Conservation (phyloP, 2,797 vertebrate species). For the Eulemur rubriventer region DNA sequence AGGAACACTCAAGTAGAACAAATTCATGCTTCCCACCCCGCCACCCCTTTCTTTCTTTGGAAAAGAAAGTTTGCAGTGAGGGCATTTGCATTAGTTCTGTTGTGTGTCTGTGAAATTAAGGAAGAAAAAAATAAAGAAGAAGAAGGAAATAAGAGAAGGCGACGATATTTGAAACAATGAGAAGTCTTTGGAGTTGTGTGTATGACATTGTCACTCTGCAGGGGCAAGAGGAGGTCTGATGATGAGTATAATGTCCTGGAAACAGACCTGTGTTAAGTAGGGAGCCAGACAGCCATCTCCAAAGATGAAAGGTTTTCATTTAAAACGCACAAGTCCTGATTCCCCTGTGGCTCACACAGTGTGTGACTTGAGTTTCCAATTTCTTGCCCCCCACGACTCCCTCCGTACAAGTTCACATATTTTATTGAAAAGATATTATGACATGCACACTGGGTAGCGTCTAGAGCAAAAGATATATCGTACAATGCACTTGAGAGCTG, state of each 20-base stretch:
- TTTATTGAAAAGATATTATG: slow-evolving; percentile 79
- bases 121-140: neutral
- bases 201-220: neutral
- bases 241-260: slow-evolving; percentile 61
- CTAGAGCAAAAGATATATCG: slow-evolving; percentile 58
- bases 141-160: slow-evolving; percentile 36
- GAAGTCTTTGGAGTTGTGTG: slow-evolving; percentile 25
- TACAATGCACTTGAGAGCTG: slow-evolving; percentile 50
- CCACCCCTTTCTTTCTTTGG: neutral
- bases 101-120: slow-evolving; percentile 38
- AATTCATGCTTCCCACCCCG: neutral
- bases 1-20: slow-evolving; percentile 56
- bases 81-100: slow-evolving; percentile 33
- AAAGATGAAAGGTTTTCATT: slow-evolving; percentile 70
- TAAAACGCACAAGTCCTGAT: slow-evolving; percentile 61
- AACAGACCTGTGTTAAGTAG: slow-evolving; percentile 52
- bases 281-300: slow-evolving; percentile 35
- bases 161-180: slow-evolving; percentile 61
- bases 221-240: neutral
- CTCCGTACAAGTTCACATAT: slow-evolving; percentile 58
- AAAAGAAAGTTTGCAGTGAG: slow-evolving; percentile 31
- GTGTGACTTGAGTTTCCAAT: slow-evolving; percentile 76
- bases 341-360: slow-evolving; percentile 56
- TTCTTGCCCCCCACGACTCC: slow-evolving; percentile 59
- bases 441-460: neutral